Base-by-base conservation (phyloP, 2,888 invertebrate genomes). In the Calliscelio sp. region DNA sequence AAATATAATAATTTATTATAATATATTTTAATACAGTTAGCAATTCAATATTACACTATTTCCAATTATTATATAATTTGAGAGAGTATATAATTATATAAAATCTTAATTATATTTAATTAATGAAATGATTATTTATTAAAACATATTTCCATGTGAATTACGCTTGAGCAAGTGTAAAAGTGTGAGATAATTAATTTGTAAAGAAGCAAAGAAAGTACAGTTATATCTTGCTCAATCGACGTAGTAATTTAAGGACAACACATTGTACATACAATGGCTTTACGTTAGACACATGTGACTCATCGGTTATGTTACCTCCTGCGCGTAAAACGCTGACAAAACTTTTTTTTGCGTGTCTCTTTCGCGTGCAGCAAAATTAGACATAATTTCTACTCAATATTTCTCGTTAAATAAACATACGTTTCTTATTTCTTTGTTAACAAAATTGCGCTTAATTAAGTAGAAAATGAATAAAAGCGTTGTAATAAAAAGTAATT, bases 151-250 rank as follows among this genome's bases (percentile, higher is more conserved):
- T 51, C 35, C n/a, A 6, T 49, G 28, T 61, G 49, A 22, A 14
- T 35, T 22, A 25, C 35, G 11, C 18, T 46, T 74, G 55, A 55
- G 16, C 46, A 68, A 68, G 41, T 16, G 35, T 49, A 24, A 70
- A 59, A 66, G 49, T 28, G 49, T 38, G 28, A 59, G 35, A 49
- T 57, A 61, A 68, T 78, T 66, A 59, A 65, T 55, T 65, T 63
- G 57, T 65, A 55, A 44, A 44, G 51, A 24, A 49, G 66, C 44
- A n/a, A 41, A 3, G 59, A 81, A 81, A 66, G 74, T 75, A 75
- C 63, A 75, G 75, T 75, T 75, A 75, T 59, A 68, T 24, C 49
- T 75, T 81, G 75, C 70, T 70, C 66, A 81, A 81, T 81, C 70
- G 70, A 63, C 57, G 81, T 75, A 61, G 49, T 70, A 81, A 63